These are phyloP conservation scores for Alviniconcha strummeri DNA, from an alignment of 2,888 invertebrate genomes.

Conservation along the genomic window DNA sequence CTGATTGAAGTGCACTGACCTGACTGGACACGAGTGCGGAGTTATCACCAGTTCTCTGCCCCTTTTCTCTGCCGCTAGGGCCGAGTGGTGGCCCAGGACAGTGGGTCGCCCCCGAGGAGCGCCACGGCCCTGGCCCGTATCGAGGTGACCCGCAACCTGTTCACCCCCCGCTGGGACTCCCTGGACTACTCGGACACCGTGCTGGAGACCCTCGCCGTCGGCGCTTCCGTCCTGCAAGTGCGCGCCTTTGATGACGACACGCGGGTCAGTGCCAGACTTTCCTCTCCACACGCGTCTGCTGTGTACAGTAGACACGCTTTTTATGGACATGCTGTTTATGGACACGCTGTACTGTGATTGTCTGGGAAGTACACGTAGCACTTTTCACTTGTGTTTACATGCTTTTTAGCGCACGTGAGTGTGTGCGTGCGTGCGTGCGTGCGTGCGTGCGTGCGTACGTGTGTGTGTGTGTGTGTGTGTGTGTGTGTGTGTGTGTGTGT, in stretches of 20 bases:
- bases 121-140: slow-evolving; percentile 57
- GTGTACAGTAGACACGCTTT: background rate
- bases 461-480: too few relatives aligned
- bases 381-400: too few relatives aligned
- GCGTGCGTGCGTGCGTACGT: too few relatives aligned
- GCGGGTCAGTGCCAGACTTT: slow-evolving; percentile 44
- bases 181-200: slow-evolving; percentile 54
- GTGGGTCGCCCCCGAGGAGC: slow-evolving; percentile 61
- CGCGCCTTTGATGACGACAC: slow-evolving; percentile 60
- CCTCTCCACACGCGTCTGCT: background rate
- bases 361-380: too few relatives aligned
- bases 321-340: background rate
- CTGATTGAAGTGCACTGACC: too few relatives aligned
- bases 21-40: background rate
- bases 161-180: slow-evolving; percentile 49
- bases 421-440: too few relatives aligned
- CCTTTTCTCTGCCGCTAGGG: slow-evolving; percentile 34
- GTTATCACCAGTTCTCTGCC: background rate
- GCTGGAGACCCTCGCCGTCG: slow-evolving; percentile 54
- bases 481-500: too few relatives aligned
- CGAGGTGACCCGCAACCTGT: slow-evolving; percentile 52
- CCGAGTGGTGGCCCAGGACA: slow-evolving; percentile 58
- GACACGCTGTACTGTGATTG: background rate
- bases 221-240: slow-evolving; percentile 49
- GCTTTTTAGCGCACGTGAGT: too few relatives aligned